Base-by-base conservation (phyloP, 2,797 vertebrate genomes). In the Anguilla pacifica region DNA sequence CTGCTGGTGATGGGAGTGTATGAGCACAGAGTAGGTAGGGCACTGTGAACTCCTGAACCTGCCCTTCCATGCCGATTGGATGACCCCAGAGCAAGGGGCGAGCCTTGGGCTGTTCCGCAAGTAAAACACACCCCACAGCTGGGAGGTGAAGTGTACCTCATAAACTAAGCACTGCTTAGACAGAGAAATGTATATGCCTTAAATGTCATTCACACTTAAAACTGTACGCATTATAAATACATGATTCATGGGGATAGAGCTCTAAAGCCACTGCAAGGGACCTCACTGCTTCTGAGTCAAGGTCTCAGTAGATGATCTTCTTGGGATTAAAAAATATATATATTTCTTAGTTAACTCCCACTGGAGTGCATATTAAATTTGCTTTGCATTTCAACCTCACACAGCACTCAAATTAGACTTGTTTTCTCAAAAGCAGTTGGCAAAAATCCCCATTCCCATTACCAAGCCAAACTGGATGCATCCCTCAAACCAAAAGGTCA, bases 61-160 rank as follows among this genome's bases (percentile, higher is more conserved):
- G 28, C 13, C 35, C 55, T 74, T 67, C 84, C 19, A 43, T 28
- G n/a, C 67, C 43, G 53, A 13, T 5, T 61, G n/a, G 9, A 64
- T 43, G 28, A 39, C 59, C 15, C 59, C 51, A 15, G 39, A 43
- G 28, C 6, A 22, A 49, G 9, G 81, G 79, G 35, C 1, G 53
- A 35, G 77, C 59, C 46, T 46, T 6, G 39, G 35, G 17, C 35
- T 46, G 35, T 51, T 15, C 72, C 13, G 4, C 35, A 43, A 46
- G 22, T n/a, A 43, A 39, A 70, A 86, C 77, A 86, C 43, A 59
- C 67, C 67, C 59, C 86, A 86, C 87, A 85, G 86, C 85, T 84
- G 57, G 39, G 61, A 57, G 83, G 25, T 28, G 35, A 64, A 64
- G 28, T 67, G 59, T 25, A 39, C 86, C n/a, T 83, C 39, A 67